Percentiles rank a stretch among this genome's conserved stretches.
Conservation (phyloP, 2,797 vertebrate genomes). For the Ceryle rudis region DNA sequence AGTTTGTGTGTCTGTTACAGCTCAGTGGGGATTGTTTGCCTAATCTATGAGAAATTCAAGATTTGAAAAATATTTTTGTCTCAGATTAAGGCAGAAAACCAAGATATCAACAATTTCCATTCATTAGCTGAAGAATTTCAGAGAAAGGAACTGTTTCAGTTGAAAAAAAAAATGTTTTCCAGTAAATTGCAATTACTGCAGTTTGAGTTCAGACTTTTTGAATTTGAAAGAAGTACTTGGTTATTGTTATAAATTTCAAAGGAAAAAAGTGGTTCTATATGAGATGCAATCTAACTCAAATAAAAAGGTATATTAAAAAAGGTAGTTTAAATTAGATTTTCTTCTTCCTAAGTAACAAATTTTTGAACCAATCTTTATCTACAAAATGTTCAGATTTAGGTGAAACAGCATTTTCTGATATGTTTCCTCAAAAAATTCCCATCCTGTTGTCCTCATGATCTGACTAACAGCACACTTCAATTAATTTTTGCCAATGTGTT, state of each 20-base stretch:
- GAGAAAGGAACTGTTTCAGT: neutral
- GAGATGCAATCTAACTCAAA: neutral
- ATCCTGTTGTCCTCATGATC: neutral
- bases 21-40: neutral
- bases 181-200: neutral
- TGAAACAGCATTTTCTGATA: neutral
- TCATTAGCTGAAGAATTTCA: neutral
- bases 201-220: neutral
- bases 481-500: neutral
- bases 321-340: neutral
- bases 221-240: neutral
- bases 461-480: neutral
- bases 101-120: neutral
- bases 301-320: neutral
- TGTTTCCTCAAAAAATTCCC: neutral
- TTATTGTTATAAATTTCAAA: slow-evolving; percentile 2
- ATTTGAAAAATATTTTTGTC: neutral
- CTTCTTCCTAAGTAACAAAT: neutral
- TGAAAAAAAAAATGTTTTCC: neutral
- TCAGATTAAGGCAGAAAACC: neutral
- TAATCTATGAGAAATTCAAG: neutral
- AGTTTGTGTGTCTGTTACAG: neutral
- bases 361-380: neutral
- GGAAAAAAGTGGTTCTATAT: neutral
- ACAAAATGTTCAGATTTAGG: neutral